A percentile compares a stretch with the other conserved stretches of the same genome.
Evolutionary conservation across 2,888 invertebrate species (phyloP).

Genomic region (Polyommatus iphigenia): DNA sequence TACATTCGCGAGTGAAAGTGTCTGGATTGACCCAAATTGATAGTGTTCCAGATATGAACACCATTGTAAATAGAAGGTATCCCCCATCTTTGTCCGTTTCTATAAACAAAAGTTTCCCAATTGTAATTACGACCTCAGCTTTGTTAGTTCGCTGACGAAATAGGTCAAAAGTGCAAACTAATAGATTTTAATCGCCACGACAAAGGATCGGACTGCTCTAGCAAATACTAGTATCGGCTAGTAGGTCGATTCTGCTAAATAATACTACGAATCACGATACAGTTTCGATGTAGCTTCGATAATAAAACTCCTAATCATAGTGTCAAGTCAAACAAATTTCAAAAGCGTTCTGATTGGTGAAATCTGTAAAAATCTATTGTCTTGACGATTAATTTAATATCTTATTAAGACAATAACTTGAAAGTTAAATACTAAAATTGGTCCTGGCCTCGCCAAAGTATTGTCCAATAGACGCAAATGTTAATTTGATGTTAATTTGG

Average conservation of each 20-base stretch:
- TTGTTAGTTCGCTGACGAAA: constrained; percentile 10
- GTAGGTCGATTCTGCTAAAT: neutral
- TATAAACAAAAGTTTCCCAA: constrained; percentile 20
- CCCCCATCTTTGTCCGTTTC: neutral
- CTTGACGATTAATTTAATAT: no score
- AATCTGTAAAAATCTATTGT: neutral
- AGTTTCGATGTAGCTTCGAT: no score
- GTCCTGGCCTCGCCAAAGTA: neutral
- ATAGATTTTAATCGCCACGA: constrained; percentile 26
- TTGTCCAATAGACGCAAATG: no score
- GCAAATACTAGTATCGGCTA: neutral
- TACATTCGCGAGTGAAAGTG: constrained; percentile 1
- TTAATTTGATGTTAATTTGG: neutral
- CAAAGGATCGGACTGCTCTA: constrained; percentile 4
- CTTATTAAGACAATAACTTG: neutral
- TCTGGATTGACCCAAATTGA: neutral
- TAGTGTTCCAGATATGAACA: neutral
- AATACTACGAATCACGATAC: no score
- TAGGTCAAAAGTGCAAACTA: constrained; percentile 28
- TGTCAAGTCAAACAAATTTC: neutral
- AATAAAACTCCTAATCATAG: no score
- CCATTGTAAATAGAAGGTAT: neutral
- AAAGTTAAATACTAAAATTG: neutral
- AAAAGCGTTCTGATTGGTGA: neutral
- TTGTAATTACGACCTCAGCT: neutral